Base-by-base conservation (phyloP, 2,888 invertebrate species). In the Xestia rhomboidea region DNA sequence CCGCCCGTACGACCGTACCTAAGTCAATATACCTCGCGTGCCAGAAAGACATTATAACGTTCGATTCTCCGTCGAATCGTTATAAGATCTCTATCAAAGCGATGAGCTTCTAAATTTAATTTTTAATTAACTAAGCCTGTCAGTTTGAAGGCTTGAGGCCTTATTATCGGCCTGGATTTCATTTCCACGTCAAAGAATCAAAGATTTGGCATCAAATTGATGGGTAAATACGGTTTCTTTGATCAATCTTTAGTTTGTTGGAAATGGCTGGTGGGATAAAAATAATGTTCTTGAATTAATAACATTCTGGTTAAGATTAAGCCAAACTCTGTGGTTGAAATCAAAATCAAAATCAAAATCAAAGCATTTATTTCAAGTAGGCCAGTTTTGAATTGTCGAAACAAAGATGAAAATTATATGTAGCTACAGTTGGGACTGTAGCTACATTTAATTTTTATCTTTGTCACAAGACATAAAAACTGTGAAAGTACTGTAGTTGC, bases 11-110 rank as follows among this genome's bases (percentile, higher is more conserved):
- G 41, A 24, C 34, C 60, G 27, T 71, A 24, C 38, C 76, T 46
- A 24, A 72, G 73, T 85, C 82, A 79, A 73, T 77, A 77, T 46
- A 71, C 51, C 64, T 88, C 75, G 89, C 89, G 85, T 89, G 90
- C 73, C 67, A 38, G 27, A 73, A 68, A 79, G 57, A 62, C 80
- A 79, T 85, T 84, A 87, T 81, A 60, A 54, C 71, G 41, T 69
- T 77, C 68, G 76, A 81, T 84, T 84, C 71, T 72, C 68, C 76
- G 84, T 79, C 71, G 72, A 86, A 84, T 85, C 82, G 82, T 83
- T 85, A 70, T 75, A 78, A 81, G 90, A 89, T 88, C 81, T 81
- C 73, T 87, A 89, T 88, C 84, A 44, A 81, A 62, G 68, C 74
- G 76, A 86, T 81, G 82, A 83, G 76, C 73, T 77, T 41, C 81